A percentile compares a stretch with the other conserved stretches of the same genome.
Conservation (phyloP, 2,113 vertebrate genomes). For the Heterochromis multidens region DNA sequence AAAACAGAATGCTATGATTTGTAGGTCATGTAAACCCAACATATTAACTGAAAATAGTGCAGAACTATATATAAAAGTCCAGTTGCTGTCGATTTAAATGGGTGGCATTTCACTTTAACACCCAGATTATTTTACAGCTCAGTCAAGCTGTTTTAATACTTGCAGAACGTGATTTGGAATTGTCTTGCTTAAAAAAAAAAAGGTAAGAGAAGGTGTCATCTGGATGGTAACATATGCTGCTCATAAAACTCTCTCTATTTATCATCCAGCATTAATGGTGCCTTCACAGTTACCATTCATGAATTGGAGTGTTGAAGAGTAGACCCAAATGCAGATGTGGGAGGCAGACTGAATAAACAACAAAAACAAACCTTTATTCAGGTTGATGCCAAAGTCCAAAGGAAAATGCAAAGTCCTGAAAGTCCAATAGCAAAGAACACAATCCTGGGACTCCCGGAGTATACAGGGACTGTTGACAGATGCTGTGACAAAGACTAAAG, state of each 20-base stretch:
- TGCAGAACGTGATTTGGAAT: no score
- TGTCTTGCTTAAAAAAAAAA: neutral
- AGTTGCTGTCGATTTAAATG: neutral
- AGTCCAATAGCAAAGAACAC: neutral
- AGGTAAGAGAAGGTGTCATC: rapidly evolving
- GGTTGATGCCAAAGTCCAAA: neutral
- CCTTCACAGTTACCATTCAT: neutral
- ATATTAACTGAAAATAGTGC: neutral
- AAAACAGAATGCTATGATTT: neutral
- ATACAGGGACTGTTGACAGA: neutral
- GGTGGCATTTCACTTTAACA: neutral
- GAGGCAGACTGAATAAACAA: neutral
- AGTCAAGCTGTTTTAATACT: no score
- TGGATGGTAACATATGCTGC: neutral
- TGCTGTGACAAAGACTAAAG: neutral
- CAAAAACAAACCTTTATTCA: neutral
- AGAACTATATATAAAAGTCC: neutral
- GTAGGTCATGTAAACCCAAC: neutral
- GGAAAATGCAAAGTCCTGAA: neutral
- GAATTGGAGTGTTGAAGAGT: neutral
- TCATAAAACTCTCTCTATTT: neutral
- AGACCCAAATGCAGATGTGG: neutral
- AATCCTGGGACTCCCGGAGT: neutral
- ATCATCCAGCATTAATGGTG: neutral
- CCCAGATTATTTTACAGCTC: no score